These are phyloP conservation scores for Lucinisca nassula DNA, from an alignment of 2,888 invertebrate genomes.

Conservation along the genomic window DNA sequence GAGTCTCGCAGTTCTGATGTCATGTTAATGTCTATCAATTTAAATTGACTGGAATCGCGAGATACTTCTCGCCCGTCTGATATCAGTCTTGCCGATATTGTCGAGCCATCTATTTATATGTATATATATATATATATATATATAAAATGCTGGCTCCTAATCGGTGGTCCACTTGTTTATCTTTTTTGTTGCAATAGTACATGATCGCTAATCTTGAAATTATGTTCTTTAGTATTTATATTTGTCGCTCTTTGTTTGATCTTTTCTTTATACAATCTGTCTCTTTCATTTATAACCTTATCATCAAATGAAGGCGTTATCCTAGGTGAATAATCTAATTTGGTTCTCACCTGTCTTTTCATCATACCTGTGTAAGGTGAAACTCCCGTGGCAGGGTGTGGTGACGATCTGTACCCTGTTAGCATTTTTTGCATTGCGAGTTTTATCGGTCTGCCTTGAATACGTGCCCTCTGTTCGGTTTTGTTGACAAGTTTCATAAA, in stretches of 20 bases:
- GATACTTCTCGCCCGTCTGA: too few species aligned
- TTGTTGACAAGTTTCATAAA: too few species aligned
- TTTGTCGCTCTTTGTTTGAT: neutral
- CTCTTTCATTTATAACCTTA: neutral
- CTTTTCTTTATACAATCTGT: neutral
- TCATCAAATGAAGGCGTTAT: neutral
- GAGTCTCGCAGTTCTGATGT: too few species aligned
- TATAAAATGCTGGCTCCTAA: neutral
- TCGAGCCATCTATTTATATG: neutral
- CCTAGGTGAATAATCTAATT: constrained; percentile 16
- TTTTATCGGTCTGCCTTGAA: too few species aligned
- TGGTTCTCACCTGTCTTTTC: constrained; percentile 31
- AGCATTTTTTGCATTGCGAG: too few species aligned
- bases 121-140: constrained; percentile 5
- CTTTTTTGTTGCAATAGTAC: neutral
- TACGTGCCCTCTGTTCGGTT: too few species aligned
- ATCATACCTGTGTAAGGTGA: constrained; percentile 40
- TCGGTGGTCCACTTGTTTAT: neutral
- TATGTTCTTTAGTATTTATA: neutral
- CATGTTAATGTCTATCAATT: neutral
- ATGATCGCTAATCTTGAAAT: neutral
- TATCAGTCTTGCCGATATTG: too few species aligned
- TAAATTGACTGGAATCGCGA: neutral
- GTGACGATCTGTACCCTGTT: too few species aligned
- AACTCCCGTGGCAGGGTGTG: constrained; percentile 50